Evolutionary conservation across 2,888 invertebrate genomes (phyloP), one percentile per base, ranked within the genome.

Genomic region (Stenoptilia bipunctidactyla): DNA sequence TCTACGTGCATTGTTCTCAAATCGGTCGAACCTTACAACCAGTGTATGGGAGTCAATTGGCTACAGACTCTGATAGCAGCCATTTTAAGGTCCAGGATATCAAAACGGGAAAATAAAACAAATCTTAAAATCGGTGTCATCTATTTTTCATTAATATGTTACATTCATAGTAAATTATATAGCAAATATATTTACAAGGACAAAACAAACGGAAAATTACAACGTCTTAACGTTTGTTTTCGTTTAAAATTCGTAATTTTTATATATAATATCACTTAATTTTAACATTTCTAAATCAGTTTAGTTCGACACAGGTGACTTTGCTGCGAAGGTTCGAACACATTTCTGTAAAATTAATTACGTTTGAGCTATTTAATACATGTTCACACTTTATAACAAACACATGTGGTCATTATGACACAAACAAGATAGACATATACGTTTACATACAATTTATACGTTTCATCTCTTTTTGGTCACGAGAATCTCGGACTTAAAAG

Each of bases 151-250:
- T 77, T 82, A 82, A 72, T 82, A 83, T 77, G 75, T 79, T 83
- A 82, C 80, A 82, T 80, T 82, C 76, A 80, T 77, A 75, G 67
- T 79, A 76, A 82, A 83, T 80, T 70, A 84, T 82, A 84, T 73
- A 80, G 80, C 83, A 79, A 82, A 79, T 80, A 70, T 74, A 84
- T 85, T 80, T 85, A 85, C 84, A 85, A 73, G 77, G 80, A 76
- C 73, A 73, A 71, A 80, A 70, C 52, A 76, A 83, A 83, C 72
- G 61, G 71, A 79, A 79, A 73, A 65, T 68, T 56, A 66, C 67
- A 74, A 76, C 71, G 71, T 70, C 51, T 66, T 59, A 80, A 82
- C 82, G 79, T 73, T 55, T 53, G 3, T 20, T 20, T 70, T 79
- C 71, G 75, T 82, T 73, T 82, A 82, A 83, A 83, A 84, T 85